Base-by-base conservation (phyloP, 2,888 invertebrate genomes). In the Allacma fusca region DNA sequence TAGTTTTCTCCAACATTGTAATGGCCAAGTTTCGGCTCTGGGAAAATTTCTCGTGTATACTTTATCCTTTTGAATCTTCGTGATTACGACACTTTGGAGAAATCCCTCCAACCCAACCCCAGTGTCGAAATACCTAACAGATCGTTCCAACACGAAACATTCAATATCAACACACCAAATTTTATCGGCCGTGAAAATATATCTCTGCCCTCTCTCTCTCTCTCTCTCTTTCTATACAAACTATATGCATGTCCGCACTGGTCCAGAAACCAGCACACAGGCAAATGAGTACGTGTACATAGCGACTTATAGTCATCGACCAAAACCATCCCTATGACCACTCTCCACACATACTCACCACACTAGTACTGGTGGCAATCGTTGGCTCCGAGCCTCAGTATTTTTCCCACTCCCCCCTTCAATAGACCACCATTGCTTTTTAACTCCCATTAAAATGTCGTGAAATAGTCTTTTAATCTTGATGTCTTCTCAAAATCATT, bases 71-170 rank as follows among this genome's bases (percentile, higher is more conserved):
- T 81, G 83, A 82, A 82, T 83, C 82, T 83, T 83, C 82, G 81
- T 83, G 83, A 83, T 83, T 83, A 83, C 83, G 83, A 83, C 82
- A 82, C 82, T 82, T 82, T 83, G 82, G 83, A 82, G 83, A 83
- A 81, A 82, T 83, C 82, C 81, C 65, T 59, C 74, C 76, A 79
- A 80, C 81, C 65, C 70, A 71, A 71, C 65, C 64, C 68, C 74
- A 81, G 81, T 81, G 81, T 82, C 82, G 82, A 83, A 83, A 81
- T 83, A 83, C 81, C 82, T 81, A 83, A 83, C 83, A 83, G 82
- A 83, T 82, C 82, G 81, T 83, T 83, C 82, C 81, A 81, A 80
- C 81, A 81, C 82, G 70, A 70, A 70, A 83, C 83, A 83, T 83
- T 83, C 83, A 83, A 83, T 83, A 82, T 83, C 83, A 83, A 82